A percentile compares a stretch with the other conserved stretches of the same genome.
Evolutionary conservation across 2,888 invertebrate genomes (phyloP).

Genomic region (Spicauda simplicius): DNA sequence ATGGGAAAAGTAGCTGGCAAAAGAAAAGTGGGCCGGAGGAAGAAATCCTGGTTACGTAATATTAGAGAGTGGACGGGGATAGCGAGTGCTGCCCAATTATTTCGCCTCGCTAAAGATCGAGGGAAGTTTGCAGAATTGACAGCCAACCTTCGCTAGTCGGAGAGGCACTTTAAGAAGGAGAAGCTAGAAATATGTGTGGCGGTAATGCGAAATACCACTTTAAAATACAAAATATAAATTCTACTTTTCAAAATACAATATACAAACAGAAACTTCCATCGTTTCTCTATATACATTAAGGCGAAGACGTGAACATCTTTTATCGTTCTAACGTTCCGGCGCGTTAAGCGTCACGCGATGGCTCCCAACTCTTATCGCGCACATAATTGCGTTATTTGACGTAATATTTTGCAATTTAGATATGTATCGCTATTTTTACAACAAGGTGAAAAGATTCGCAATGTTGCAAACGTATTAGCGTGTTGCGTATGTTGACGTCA

Average conservation of each 20-base stretch:
- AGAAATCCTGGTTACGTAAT: no score
- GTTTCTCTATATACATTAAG: background rate
- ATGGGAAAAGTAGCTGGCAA: no score
- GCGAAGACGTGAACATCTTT: conserved; percentile 38
- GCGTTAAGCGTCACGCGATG: conserved; percentile 52
- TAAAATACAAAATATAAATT: no score
- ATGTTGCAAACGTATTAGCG: conserved; percentile 1
- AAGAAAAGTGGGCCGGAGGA: no score
- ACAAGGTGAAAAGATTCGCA: conserved; percentile 36
- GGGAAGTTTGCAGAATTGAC: no score
- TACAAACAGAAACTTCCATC: background rate
- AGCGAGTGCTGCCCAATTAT: no score
- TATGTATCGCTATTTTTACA: conserved; percentile 37
- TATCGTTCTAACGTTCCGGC: conserved; percentile 44
- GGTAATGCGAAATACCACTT: no score
- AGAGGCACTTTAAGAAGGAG: no score
- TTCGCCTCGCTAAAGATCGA: no score
- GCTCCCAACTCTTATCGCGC: conserved; percentile 51
- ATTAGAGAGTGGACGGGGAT: no score
- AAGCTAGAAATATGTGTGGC: no score
- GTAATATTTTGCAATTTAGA: conserved; percentile 39
- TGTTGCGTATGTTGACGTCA: background rate
- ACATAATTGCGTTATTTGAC: conserved; percentile 53
- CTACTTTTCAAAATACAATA: background rate
- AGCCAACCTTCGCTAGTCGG: no score